Evolutionary conservation across 2,888 invertebrate genomes (phyloP).

Genomic region (Andrena hattorfiana): DNA sequence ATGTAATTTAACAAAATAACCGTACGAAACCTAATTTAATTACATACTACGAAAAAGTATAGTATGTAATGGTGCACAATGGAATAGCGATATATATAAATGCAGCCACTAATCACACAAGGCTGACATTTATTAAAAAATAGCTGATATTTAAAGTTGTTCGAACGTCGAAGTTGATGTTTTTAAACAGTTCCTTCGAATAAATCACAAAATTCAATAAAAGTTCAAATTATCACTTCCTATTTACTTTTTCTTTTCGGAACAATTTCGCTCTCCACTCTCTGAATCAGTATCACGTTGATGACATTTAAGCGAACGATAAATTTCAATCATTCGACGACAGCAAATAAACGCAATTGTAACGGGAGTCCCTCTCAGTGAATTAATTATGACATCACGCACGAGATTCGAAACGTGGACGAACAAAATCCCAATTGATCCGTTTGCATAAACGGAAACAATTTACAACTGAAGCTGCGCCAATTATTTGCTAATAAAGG

Average conservation of each 20-base stretch:
- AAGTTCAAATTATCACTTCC: neutral
- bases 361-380: constrained; percentile 7
- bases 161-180: no score
- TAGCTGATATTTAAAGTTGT: no score
- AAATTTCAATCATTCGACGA: neutral
- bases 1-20: no score
- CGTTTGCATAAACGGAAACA: neutral
- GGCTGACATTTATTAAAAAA: no score
- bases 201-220: neutral
- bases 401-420: neutral
- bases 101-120: no score
- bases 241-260: neutral
- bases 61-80: no score
- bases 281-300: neutral
- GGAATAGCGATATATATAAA: no score
- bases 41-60: no score
- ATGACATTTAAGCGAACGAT: constrained; percentile 15
- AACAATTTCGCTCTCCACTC: neutral
- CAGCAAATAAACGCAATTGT: constrained; percentile 20
- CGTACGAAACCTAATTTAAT: no score
- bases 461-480: neutral
- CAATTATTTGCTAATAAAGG: neutral
- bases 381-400: constrained; percentile 21
- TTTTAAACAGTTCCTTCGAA: neutral
- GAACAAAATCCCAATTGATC: neutral